Conservation (phyloP, 2,888 invertebrate genomes). For the Eilema caniola region DNA sequence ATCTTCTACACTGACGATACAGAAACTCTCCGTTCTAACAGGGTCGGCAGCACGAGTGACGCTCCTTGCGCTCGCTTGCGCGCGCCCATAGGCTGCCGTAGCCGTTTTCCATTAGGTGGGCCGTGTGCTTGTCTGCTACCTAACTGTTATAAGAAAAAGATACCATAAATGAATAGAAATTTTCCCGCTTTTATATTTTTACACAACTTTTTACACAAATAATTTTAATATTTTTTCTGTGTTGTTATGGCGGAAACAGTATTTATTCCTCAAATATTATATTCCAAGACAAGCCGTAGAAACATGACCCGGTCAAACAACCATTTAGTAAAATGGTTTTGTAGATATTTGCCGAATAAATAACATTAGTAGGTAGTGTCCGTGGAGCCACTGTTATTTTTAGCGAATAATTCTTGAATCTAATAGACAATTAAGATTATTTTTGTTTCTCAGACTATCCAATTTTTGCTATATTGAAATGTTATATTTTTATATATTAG, state of each 20-base stretch:
- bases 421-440: neutral
- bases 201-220: too few species aligned
- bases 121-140: too few species aligned
- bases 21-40: too few species aligned
- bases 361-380: slow-evolving; percentile 25
- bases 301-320: slow-evolving; percentile 31
- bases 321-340: slow-evolving; percentile 47
- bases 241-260: slow-evolving; percentile 21
- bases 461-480: too few species aligned
- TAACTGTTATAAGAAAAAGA: too few species aligned
- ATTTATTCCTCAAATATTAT: slow-evolving; percentile 27
- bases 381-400: neutral
- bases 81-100: too few species aligned
- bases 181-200: neutral
- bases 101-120: too few species aligned
- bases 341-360: slow-evolving; percentile 51
- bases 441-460: neutral
- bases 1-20: too few species aligned
- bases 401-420: neutral
- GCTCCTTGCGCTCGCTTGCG: too few species aligned
- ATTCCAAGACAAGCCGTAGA: slow-evolving; percentile 9
- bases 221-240: slow-evolving; percentile 6
- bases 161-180: too few species aligned
- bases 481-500: too few species aligned
- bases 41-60: too few species aligned